Percentiles rank a stretch among this genome's conserved stretches.
phyloP scores from a whole-genome alignment of 2,113 vertebrate genomes.

The Nestor notabilis region DNA sequence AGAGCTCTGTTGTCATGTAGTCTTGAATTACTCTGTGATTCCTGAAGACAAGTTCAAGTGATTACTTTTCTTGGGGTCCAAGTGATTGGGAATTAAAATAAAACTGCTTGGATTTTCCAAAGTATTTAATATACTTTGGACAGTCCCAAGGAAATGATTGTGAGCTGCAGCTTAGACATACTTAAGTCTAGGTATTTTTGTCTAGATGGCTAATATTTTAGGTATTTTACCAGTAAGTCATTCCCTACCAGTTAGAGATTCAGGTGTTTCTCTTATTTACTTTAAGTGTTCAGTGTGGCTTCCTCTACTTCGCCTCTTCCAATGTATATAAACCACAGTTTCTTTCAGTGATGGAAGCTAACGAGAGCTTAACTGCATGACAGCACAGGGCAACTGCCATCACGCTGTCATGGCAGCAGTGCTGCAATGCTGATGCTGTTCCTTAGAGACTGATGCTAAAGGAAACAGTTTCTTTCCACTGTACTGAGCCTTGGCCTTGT shows the following conservation, averaged over 20 bases:
- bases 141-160: not conserved
- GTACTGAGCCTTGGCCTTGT: not conserved
- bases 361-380: not conserved
- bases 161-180: not conserved
- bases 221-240: not conserved
- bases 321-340: not conserved
- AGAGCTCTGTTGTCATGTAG: not conserved
- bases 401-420: not conserved
- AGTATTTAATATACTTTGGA: not conserved
- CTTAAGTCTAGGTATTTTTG: not conserved
- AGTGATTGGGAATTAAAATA: not conserved
- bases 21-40: not conserved
- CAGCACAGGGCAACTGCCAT: not conserved
- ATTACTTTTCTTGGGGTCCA: not conserved
- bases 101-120: not conserved
- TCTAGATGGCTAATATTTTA: not conserved
- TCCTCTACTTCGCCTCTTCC: not conserved
- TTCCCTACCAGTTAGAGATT: not conserved
- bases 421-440: not conserved
- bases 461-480: not conserved
- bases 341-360: not conserved
- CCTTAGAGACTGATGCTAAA: not conserved
- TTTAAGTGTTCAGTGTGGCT: not conserved
- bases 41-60: not conserved
- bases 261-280: not conserved